Base-by-base conservation (phyloP, 2,113 vertebrate species). In the Elephantulus edwardii region DNA sequence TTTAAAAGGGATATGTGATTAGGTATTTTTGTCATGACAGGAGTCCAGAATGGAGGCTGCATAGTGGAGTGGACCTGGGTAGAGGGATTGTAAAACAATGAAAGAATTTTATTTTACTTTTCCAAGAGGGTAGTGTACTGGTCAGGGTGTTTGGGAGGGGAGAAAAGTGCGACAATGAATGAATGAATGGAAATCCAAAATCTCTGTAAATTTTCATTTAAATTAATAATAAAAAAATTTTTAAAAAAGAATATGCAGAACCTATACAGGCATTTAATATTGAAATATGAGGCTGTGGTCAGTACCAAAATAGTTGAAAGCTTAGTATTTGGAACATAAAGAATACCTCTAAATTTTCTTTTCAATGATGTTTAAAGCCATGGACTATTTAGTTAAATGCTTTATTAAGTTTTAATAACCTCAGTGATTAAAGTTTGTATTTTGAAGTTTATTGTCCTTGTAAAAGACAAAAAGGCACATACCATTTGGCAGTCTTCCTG, bases 361-460 rank as follows among this genome's bases (percentile, higher is more conserved):
- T 88, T 6, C 12, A 86, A 0, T 86, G 35, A 44, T 86, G 9
- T 89, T 95, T 91, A 58, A 86, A 94, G 60, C 58, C 44, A 90
- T 40, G 58, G 40, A 40, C 11, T 70, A 14, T 68, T 91, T 38
- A 72, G 0, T 74, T n/a, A 82, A 42, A 87, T 90, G 26, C 24
- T 87, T 13, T 90, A 79, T 5, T 68, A 28, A 92, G 38, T 88
- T 76, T 90, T 86, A 74, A 22, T 38, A 44, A 35, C 44, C 35
- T 60, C 48, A n/a, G 35, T 88, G 46, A 83, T 75, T 83, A 28
- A 78, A 86, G 17, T 91, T 28, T 84, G 6, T 92, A 56, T 90
- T 66, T 88, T 77, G 62, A 66, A 26, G 14, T 93, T 90, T 88
- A 35, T 86, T 62, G 28, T 83, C 89, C 68, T 89, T 93, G 77